Evolutionary conservation across 2,113 vertebrate genomes (phyloP), one percentile per base, ranked within the genome.

Genomic region (Vanacampus margaritifer): DNA sequence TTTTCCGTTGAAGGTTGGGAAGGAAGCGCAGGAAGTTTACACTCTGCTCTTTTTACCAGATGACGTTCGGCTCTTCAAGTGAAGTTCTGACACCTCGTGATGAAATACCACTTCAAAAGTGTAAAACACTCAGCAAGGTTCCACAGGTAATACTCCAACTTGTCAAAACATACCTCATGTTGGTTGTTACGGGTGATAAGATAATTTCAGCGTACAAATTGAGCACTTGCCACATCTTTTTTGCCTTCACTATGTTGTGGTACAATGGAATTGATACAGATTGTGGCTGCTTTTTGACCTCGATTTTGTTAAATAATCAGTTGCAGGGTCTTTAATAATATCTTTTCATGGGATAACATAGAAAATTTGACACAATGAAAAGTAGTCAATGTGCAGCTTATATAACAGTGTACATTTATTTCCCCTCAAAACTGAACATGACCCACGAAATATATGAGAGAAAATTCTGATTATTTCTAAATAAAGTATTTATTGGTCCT

Each of bases 21-120:
- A 80, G 72, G 57, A 86, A 85, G 76, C 70, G 70, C 76, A 81
- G 75, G 83, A 85, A 85, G 77, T 76, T 83, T 77, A 75, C 61
- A 66, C 71, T 72, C 68, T 4, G 54, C 68, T 65, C 50, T 53
- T 51, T 80, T 76, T 80, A 78, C 74, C 76, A 74, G 69, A 76
- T 77, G 85, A 53, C 65, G 1, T 66, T 73, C 48, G 68, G 64
- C 68, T 76, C 67, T 77, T 86, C 69, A 66, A 37, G 64, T 23
- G 6, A 69, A 67, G 12, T 24, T 51, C 74, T 81, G 84, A 82
- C 79, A 84, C 65, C 23, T 71, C 0, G 23, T 72, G 63, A 26
- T 75, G 81, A 83, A 71, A 41, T 72, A 74, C 68, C 28, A 0
- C 69, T 65, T 64, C 58, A 74, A 73, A 26, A 66, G 65, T 74